Base-by-base conservation (phyloP, 2,888 invertebrate species). In the Cerastoderma edule region DNA sequence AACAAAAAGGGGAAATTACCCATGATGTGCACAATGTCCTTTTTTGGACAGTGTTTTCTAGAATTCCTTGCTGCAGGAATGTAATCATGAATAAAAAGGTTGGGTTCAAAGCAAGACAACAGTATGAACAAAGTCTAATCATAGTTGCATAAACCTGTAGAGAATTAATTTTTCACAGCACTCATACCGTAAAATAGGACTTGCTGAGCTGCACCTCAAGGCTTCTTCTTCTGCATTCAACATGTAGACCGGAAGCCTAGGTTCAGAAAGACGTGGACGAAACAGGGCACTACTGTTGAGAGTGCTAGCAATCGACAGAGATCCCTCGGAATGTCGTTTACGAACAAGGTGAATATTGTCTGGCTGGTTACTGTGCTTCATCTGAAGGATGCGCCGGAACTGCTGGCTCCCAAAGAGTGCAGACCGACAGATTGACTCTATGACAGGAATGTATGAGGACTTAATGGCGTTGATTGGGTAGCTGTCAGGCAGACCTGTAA, bases 381-480 rank as follows among this genome's bases (percentile, higher is more conserved):
- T 75, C 28, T 81, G 81, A 3, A 81, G 74, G 48, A 81, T 75
- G 13, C 81, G 78, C 24, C 81, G 72, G 48, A 81, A 78, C 70
- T 81, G 78, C 64, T 75, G 75, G 54, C 75, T 78, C 8, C 78
- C 81, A 57, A 81, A 78, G 22, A 81, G 72, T 0, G 83, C 83
- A 28, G 85, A 85, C 19, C 75, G 80, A 69, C 87, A 88, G 22
- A 88, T 80, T 10, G 80, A 83, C 64, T 89, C 89, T 28, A 89
- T 88, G 53, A 87, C 73, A 1, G 88, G 89, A 73, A 89, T 87
- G 82, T 88, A 89, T 3, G 89, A 84, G n/a, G 88, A 81, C 50
- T 88, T 88, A 44, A 89, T 89, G 27, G 88, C 87, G 64, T 89
- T 87, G 74, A 88, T 89, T 54, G 88, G 88, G 76, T 88, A 89